These are phyloP conservation scores for Caenorhabditis virilis DNA, from an alignment of 2,888 invertebrate genomes.

Conservation along the genomic window DNA sequence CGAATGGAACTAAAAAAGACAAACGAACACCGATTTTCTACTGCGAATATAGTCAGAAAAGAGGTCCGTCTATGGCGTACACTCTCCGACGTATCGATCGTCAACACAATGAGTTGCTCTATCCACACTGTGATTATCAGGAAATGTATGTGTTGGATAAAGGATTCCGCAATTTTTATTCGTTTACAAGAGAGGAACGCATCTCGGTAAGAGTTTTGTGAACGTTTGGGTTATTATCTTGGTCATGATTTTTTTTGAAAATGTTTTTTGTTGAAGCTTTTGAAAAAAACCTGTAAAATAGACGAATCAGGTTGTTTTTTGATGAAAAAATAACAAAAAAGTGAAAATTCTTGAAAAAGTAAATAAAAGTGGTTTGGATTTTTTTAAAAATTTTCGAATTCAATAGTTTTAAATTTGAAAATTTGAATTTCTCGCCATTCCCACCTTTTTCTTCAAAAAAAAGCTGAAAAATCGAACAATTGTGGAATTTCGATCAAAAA, in stretches of 20 bases:
- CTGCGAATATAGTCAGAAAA: conserved; percentile 91
- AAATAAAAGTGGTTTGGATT: neutral
- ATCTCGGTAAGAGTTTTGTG: conserved; percentile 9
- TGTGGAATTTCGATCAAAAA: conserved; percentile 1
- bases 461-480: too few relatives aligned
- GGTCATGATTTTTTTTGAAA: too few relatives aligned
- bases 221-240: too few relatives aligned
- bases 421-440: neutral
- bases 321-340: too few relatives aligned
- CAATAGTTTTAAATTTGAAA: too few relatives aligned
- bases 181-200: neutral
- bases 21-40: conserved; percentile 43
- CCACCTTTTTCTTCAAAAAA: neutral
- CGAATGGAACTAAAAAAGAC: neutral
- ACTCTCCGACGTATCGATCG: conserved; percentile 84
- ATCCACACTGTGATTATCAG: conserved; percentile 80
- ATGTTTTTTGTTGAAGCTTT: too few relatives aligned
- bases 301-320: too few relatives aligned
- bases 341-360: too few relatives aligned
- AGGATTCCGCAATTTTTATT: conserved; percentile 81
- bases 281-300: too few relatives aligned
- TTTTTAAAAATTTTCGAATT: neutral
- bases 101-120: conserved; percentile 77
- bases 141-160: conserved; percentile 90
- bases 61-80: conserved; percentile 84